These are phyloP conservation scores for Onychomys arenicola DNA, from an alignment of 2,797 vertebrate genomes.

Conservation along the genomic window DNA sequence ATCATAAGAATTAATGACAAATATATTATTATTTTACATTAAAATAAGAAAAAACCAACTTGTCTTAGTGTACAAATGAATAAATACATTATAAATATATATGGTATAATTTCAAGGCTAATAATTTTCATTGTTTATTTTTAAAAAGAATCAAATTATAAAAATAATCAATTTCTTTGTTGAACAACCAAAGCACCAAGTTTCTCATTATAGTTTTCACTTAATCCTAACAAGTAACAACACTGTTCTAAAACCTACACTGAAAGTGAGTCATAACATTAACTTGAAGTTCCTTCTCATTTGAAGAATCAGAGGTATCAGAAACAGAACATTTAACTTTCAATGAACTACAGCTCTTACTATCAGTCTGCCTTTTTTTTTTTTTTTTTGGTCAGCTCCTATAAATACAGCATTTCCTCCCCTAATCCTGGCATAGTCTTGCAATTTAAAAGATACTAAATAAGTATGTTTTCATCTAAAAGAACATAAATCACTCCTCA, in stretches of 20 bases:
- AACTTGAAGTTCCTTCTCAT: not conserved
- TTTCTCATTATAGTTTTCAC: not conserved
- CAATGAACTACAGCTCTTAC: not conserved
- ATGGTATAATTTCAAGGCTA: conserved; percentile 14
- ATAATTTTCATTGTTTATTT: not conserved
- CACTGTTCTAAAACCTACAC: not conserved
- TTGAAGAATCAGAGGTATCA: not conserved
- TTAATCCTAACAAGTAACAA: not conserved
- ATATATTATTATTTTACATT: not conserved
- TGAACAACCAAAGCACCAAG: conserved; percentile 2
- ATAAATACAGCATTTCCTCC: not conserved
- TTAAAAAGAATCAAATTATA: not conserved
- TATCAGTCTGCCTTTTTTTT: not conserved
- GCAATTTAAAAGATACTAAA: not conserved
- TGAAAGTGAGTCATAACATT: not conserved
- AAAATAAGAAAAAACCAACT: not conserved
- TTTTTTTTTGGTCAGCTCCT: not conserved
- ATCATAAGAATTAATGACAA: not conserved
- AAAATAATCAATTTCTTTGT: conserved; percentile 24
- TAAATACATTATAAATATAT: not conserved
- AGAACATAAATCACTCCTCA: not conserved
- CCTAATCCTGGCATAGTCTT: not conserved
- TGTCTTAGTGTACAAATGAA: not conserved
- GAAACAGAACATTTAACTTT: not conserved
- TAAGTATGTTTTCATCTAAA: not conserved